Conservation (phyloP, 1,140 invertebrate species). For the Scaptodrosophila lebanonensis region DNA sequence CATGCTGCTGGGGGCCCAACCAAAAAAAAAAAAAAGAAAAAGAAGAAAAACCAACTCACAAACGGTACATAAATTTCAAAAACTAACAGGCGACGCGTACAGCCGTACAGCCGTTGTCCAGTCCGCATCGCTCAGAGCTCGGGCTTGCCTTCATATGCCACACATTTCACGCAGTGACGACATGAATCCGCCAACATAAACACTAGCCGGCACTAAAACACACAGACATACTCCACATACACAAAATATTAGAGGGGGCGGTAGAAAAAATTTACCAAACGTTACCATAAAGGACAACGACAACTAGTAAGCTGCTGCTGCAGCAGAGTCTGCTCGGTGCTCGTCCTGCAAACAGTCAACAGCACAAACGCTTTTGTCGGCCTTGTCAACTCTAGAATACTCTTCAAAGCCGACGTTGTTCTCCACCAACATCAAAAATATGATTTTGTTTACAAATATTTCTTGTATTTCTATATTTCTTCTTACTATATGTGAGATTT, state of each 20-base stretch:
- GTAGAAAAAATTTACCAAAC: not conserved
- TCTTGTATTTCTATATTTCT: no score
- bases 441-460: no score
- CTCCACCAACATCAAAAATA: no score
- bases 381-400: no score
- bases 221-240: conserved; percentile 25
- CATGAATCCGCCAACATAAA: conserved; percentile 74
- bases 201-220: conserved; percentile 25
- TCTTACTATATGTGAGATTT: no score
- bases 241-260: conserved; percentile 22
- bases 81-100: conserved; percentile 42
- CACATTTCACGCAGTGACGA: conserved; percentile 73
- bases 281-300: no score
- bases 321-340: no score
- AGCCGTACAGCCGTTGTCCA: no score
- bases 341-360: conserved; percentile 1
- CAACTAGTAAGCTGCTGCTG: no score
- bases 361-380: no score
- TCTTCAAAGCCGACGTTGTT: no score
- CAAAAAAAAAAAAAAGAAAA: conserved; percentile 21
- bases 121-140: not conserved
- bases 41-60: conserved; percentile 67
- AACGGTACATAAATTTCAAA: conserved; percentile 68
- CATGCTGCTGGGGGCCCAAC: conserved; percentile 39
- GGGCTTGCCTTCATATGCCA: conserved; percentile 46